Evolutionary conservation across 2,797 vertebrate genomes (phyloP), one percentile per base, ranked within the genome.

Genomic region (Allobates femoralis): DNA sequence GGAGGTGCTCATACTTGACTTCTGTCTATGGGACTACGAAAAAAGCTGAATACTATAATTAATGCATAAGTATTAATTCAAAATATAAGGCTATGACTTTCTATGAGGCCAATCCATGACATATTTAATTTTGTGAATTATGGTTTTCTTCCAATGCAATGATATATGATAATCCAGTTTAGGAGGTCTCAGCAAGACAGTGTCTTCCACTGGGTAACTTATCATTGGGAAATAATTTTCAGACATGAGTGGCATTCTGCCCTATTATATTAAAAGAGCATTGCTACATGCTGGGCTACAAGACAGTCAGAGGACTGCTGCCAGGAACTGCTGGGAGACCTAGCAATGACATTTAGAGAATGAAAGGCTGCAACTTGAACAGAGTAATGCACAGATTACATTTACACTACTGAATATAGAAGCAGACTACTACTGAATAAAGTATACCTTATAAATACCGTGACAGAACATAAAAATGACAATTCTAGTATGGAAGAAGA

Each of bases 301-400:
- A 81, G 41, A 26, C 34, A 58, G 26, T 37, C 6, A 26, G 15
- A 26, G 15, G 26, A 50, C 5, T 30, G 41, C 30, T 32, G 62
- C 55, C 12, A 53, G 15, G 16, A 46, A 71, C 64, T 69, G 67
- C 67, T 73, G 67, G n/a, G 53, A 73, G 67, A 73, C 53, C 32
- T 41, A 74, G 23, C 50, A 56, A n/a, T 83, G 51, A 83, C 81
- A 83, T 60, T 83, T 71, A 56, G 14, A 56, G 12, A 69, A 51
- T 32, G 18, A 82, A 82, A n/a, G 56, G 79, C 2, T 69, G 50
- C 46, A 81, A 55, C 32, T 21, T 55, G 28, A 55, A 69, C 28
- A 3, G 26, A 66, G 51, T 81, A 81, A 81, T 64, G 60, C 41
- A 15, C 66, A 3, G 18, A 64, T 80, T 66, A 34, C 34, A 26